Evolutionary conservation across 2,113 vertebrate species (phyloP).

Genomic region (Melanerpes aurifrons): DNA sequence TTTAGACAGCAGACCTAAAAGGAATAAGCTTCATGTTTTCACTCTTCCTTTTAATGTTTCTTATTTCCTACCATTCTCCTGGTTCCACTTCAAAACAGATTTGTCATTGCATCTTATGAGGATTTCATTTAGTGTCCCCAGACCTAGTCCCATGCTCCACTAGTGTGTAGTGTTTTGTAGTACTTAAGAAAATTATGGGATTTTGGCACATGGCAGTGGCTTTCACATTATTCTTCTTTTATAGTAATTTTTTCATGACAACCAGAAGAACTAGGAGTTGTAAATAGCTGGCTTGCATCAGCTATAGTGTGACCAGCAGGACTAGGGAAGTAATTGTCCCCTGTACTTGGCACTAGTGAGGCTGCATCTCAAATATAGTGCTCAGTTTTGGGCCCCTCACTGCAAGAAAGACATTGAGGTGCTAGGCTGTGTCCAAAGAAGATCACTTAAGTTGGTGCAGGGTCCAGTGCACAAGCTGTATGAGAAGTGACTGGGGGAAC

Average conservation of each 20-base stretch:
- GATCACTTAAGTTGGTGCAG: too few species aligned
- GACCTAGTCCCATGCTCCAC: background rate
- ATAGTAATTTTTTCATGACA: background rate
- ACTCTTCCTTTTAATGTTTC: background rate
- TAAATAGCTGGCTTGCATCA: background rate
- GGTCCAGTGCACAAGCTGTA: too few species aligned
- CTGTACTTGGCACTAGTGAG: background rate
- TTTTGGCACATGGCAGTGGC: background rate
- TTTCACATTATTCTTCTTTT: background rate
- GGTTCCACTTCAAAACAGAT: background rate
- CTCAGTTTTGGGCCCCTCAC: too few species aligned
- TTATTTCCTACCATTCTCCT: background rate
- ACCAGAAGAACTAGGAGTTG: background rate
- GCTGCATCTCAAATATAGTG: background rate
- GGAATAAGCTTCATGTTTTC: background rate
- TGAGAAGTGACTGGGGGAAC: too few species aligned
- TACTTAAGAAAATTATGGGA: background rate
- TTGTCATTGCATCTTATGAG: background rate
- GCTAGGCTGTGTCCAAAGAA: too few species aligned
- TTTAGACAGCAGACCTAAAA: background rate
- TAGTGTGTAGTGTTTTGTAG: background rate
- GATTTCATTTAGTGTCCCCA: background rate
- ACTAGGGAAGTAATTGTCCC: background rate
- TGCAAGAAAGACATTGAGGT: too few species aligned
- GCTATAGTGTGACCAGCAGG: background rate